These are phyloP conservation scores for Poecilia velifera DNA, from an alignment of 2,797 vertebrate species.

Conservation along the genomic window DNA sequence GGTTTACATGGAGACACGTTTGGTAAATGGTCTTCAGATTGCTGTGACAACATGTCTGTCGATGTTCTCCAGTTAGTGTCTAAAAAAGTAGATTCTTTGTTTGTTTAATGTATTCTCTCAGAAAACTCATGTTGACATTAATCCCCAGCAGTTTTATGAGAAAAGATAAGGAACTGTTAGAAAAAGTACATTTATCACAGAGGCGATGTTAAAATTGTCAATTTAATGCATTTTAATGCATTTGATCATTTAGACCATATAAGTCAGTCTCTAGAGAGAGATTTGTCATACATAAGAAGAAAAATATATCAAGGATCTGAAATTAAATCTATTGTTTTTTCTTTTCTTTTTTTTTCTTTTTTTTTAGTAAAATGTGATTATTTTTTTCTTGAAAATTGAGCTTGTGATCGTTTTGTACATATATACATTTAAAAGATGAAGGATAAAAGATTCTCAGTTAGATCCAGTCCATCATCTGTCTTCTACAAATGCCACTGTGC, in stretches of 20 bases:
- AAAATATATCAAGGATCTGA: neutral
- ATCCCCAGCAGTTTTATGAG: neutral
- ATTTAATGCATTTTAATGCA: too few species aligned
- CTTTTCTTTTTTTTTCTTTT: too few species aligned
- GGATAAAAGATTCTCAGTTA: neutral
- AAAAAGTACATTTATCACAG: neutral
- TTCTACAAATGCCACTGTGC: too few species aligned
- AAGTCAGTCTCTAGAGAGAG: neutral
- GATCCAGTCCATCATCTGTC: neutral
- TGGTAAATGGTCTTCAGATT: neutral
- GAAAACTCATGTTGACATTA: neutral
- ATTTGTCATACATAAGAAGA: neutral
- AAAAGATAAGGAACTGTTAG: neutral
- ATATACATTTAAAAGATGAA: neutral
- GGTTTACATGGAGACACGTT: neutral
- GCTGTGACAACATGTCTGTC: neutral
- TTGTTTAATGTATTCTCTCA: neutral
- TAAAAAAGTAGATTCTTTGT: neutral
- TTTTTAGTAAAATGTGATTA: neutral
- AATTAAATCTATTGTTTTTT: neutral
- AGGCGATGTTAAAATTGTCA: neutral
- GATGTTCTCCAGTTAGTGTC: neutral
- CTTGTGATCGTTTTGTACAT: neutral
- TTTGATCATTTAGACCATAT: neutral
- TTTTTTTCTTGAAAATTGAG: neutral